Base-by-base conservation (phyloP, 2,797 vertebrate genomes). In the Sebastolobus altivelis region DNA sequence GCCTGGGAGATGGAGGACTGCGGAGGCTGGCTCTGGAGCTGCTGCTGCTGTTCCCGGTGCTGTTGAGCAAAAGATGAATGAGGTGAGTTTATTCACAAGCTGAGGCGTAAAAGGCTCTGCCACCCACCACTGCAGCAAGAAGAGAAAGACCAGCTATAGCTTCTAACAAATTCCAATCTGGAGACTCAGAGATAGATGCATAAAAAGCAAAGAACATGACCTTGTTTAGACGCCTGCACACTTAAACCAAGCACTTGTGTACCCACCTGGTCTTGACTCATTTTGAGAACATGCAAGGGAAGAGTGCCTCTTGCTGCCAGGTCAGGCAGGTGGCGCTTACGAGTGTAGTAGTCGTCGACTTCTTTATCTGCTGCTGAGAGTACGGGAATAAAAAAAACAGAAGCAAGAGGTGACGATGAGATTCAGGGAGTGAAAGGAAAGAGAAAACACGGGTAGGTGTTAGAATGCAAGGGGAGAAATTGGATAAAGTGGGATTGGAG, bases 281-380 rank as follows among this genome's bases (percentile, higher is more conserved):
- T 97, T 89, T 99, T 98, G 89, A 99, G 98, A 93, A 99, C 97
- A 2, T 99, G 99, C 88, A 99, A 94, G 20, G 99, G 99, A 77
- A 99, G 97, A 0, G 99, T 99, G 87, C 98, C 95, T 4, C 98
- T 94, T 3, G 98, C 98, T 0, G 99, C 98, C 91, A 99, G 95
- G 94, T 99, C 99, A 0, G 99, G 98, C 86, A 99, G 96, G 89
- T 99, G 97, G 71, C 98, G 95, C 88, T 98, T 97, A 72, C 98
- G 96, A 92, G 95, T 97, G 91, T 99, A 99, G 94, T 99, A 99
- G 22, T 99, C 99, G 0, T 99, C 98, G 1, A 98, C 97, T 9
- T 99, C 99, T 93, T 99, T 99, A 93, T 99, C 99, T 67, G 97
- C 99, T 99, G 95, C 82, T 79, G 81, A 93, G 59, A 59, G 88